Conservation (phyloP, 2,797 vertebrate genomes). For the Gambelia wislizenii region DNA sequence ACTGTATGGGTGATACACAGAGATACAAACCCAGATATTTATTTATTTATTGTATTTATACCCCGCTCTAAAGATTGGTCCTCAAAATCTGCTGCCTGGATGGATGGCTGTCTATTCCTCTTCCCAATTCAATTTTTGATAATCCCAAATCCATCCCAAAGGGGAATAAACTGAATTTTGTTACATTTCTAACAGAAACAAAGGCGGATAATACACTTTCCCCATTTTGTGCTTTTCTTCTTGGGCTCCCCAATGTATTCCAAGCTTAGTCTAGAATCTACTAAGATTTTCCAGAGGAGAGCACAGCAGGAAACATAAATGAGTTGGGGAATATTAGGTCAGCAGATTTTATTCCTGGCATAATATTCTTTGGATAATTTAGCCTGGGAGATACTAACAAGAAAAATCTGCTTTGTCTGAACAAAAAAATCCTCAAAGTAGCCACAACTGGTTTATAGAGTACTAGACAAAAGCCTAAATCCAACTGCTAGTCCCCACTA, state of each 20-base stretch:
- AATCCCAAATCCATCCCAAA: too few species aligned
- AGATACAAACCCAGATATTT: too few species aligned
- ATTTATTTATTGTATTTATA: too few species aligned
- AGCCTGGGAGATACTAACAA: not conserved
- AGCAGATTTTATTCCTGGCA: not conserved
- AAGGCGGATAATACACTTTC: too few species aligned
- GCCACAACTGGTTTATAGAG: not conserved
- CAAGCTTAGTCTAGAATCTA: not conserved
- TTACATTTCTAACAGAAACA: too few species aligned
- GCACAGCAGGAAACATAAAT: not conserved
- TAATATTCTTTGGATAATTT: not conserved
- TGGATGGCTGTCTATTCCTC: too few species aligned
- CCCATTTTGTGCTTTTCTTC: not conserved
- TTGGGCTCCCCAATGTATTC: not conserved
- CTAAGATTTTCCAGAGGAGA: not conserved
- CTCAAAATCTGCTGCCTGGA: too few species aligned
- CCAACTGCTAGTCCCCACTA: too few species aligned
- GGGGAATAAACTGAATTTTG: too few species aligned
- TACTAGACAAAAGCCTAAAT: not conserved
- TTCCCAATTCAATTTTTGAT: too few species aligned
- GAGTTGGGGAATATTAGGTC: not conserved
- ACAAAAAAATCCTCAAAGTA: not conserved
- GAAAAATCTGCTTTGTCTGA: not conserved
- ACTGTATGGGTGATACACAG: too few species aligned
- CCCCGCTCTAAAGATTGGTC: too few species aligned